Percentiles rank a stretch among this genome's conserved stretches.
These are phyloP conservation scores for Dasyornis broadbenti DNA, from an alignment of 2,113 vertebrate genomes.

Conservation along the genomic window DNA sequence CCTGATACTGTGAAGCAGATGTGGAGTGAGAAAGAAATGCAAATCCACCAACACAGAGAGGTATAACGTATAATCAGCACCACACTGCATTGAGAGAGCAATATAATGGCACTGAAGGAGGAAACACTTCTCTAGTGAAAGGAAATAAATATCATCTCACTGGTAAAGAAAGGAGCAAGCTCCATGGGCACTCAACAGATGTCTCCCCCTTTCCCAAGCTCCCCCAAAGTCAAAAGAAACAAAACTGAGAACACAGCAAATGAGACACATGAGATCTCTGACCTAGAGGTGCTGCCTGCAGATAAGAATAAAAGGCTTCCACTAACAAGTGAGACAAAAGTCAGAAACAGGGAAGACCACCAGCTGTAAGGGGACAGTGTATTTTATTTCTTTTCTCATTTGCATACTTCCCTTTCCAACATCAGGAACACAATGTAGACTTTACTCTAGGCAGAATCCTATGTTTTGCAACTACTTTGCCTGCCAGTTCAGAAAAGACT, in stretches of 20 bases:
- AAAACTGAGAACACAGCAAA: background rate
- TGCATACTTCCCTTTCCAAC: background rate
- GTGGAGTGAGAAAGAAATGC: background rate
- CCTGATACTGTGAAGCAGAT: background rate
- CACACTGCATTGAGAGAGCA: background rate
- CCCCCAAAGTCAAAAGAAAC: background rate
- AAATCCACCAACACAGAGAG: background rate
- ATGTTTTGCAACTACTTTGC: background rate
- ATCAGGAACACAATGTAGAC: background rate
- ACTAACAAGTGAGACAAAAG: background rate
- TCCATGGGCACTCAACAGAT: background rate
- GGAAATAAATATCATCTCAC: background rate
- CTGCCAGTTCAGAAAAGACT: background rate
- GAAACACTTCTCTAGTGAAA: background rate
- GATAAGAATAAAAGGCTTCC: background rate
- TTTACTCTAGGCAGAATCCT: background rate
- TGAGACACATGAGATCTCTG: background rate
- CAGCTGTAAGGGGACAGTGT: background rate
- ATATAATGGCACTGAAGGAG: background rate
- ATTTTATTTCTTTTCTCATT: background rate
- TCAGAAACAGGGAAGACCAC: background rate
- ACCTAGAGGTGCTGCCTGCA: background rate
- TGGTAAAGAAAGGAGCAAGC: background rate
- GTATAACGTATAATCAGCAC: background rate
- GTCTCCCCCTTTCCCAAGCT: background rate